Evolutionary conservation across 1,140 invertebrate genomes (phyloP).

Genomic region (Varroa destructor): DNA sequence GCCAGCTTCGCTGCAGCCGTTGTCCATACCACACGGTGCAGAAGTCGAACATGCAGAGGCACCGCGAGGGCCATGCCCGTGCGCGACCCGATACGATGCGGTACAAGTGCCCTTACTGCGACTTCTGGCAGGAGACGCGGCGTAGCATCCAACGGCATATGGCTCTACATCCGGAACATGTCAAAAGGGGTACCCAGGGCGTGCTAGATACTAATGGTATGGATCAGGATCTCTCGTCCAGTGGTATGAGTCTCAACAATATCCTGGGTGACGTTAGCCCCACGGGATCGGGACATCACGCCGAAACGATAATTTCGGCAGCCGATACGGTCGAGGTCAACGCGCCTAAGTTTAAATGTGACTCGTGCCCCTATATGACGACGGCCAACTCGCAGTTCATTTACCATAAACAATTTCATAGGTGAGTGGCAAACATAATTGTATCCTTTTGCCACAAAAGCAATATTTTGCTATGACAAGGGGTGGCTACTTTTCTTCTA

Average conservation of each 20-base stretch:
- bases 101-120: slow-evolving; percentile 27
- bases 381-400: slow-evolving; percentile 68
- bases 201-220: slow-evolving; percentile 12
- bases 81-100: slow-evolving; percentile 20
- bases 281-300: slow-evolving; percentile 6
- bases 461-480: no score
- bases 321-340: no score
- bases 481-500: no score
- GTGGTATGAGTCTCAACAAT: not conserved
- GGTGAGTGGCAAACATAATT: slow-evolving; percentile 47
- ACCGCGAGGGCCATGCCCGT: slow-evolving; percentile 23
- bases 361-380: slow-evolving; percentile 60
- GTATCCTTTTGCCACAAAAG: no score
- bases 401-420: slow-evolving; percentile 71
- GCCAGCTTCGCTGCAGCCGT: slow-evolving; percentile 25
- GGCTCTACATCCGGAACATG: slow-evolving; percentile 25
- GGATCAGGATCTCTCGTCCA: not conserved
- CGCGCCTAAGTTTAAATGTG: slow-evolving; percentile 42
- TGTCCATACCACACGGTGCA: slow-evolving; percentile 24
- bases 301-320: not conserved
- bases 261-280: slow-evolving; percentile 9
- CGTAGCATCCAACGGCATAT: slow-evolving; percentile 21
- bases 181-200: slow-evolving; percentile 14
- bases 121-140: slow-evolving; percentile 27
- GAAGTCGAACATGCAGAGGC: slow-evolving; percentile 27